These are phyloP conservation scores for Notamacropus eugenii DNA, from an alignment of 2,797 vertebrate genomes.

Conservation along the genomic window DNA sequence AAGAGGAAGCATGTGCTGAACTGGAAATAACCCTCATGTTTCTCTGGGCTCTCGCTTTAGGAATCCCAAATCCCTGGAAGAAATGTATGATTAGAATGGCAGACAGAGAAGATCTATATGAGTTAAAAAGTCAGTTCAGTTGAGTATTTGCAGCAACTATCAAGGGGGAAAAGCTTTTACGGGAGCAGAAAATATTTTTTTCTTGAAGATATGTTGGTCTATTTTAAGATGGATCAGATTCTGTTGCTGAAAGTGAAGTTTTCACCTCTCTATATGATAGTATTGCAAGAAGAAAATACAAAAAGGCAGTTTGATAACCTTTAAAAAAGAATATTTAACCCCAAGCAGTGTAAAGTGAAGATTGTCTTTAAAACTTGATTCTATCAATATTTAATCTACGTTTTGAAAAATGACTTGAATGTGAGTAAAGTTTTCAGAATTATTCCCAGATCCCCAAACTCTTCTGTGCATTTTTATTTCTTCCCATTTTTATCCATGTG, in stretches of 20 bases:
- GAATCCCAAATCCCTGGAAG: neutral
- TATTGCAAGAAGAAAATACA: neutral
- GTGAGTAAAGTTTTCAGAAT: neutral
- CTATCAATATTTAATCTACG: neutral
- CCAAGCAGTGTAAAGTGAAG: neutral
- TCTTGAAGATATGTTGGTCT: neutral
- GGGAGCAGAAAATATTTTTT: neutral
- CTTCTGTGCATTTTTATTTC: neutral
- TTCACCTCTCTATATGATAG: neutral
- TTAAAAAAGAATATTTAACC: neutral
- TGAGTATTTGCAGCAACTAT: neutral
- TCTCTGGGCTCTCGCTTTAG: neutral
- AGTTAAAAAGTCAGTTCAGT: neutral
- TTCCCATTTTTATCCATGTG: neutral
- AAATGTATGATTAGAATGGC: neutral
- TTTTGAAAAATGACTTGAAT: neutral
- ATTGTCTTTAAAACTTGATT: neutral
- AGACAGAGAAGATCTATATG: neutral
- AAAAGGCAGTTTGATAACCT: neutral
- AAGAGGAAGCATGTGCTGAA: constrained; percentile 1
- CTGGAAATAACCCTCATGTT: constrained; percentile 3
- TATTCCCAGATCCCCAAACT: neutral
- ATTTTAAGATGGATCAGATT: neutral
- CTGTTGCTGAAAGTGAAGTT: neutral
- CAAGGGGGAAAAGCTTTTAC: neutral